Evolutionary conservation across 1,140 invertebrate genomes (phyloP), one percentile per base, ranked within the genome.

Genomic region (Cepaea nemoralis): DNA sequence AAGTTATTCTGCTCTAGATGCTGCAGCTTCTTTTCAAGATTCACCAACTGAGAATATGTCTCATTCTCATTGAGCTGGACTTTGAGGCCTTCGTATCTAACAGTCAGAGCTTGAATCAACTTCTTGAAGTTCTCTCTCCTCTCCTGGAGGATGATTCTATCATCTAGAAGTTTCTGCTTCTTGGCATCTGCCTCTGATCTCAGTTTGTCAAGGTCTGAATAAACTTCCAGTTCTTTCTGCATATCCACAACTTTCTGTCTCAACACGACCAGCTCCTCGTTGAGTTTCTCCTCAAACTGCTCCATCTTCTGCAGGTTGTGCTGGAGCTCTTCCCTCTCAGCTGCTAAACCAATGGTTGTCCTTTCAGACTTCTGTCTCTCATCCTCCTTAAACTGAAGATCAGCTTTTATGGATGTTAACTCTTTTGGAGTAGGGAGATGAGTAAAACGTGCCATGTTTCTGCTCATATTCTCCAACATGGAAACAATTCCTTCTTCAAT

Each of bases 1-100:
- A 93, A 94, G 88, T 95, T 95, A 82, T 93, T 93, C 83, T 93
- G 93, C 88, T 95, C 94, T 63, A 94, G 90, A 59, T 93, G 92
- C 31, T 93, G 92, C 89, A 94, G 92, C 90, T 95, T 94, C 79
- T 93, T 93, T 88, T 95, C 94, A 86, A 95, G 87, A 82, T 92
- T 93, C 59, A 92, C 93, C 27, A 95, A 89, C 90, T 94, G 93
- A 70, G 87, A 91, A 85, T 94, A 94, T 82, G 94, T 94, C 88
- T 95, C 94, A 89, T 95, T 95, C 31, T 94, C 94, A 83, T 94
- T 92, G 19, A 95, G 89, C 85, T 93, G 92, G 82, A 91, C 91
- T 93, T 95, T 92, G 63, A 91, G 84, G 10, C 86, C 86, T 78
- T 92, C 91, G 79, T 91, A 92, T 69, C 90, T 89, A 50, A 90